A percentile compares a stretch with the other conserved stretches of the same genome.
phyloP scores from a whole-genome alignment of 2,797 vertebrate genomes.

The Chanos chanos region DNA sequence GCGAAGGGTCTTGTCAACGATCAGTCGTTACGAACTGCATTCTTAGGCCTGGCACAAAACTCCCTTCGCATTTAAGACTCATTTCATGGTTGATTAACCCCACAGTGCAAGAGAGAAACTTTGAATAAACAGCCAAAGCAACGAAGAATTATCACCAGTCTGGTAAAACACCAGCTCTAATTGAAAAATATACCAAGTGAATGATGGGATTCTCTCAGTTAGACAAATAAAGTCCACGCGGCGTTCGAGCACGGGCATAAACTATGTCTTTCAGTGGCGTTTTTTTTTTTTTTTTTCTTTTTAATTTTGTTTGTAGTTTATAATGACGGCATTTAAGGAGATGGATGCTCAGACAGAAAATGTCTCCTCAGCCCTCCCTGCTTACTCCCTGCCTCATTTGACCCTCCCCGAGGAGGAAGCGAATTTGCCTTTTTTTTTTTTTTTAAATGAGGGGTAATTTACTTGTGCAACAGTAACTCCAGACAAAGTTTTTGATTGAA shows the following conservation, averaged over 20 bases:
- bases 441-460: slow-evolving; percentile 2
- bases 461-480: background rate
- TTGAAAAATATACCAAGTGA: slow-evolving; percentile 3
- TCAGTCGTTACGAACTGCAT: slow-evolving; percentile 29
- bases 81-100: slow-evolving; percentile 41
- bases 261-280: too few species aligned
- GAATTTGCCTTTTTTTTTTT: too few species aligned
- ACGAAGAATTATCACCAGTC: slow-evolving; percentile 35
- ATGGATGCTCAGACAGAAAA: too few species aligned
- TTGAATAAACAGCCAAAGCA: slow-evolving; percentile 1
- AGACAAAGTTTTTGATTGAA: slow-evolving; percentile 7
- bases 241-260: background rate
- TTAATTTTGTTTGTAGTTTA: too few species aligned
- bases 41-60: slow-evolving; percentile 23
- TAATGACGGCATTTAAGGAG: too few species aligned
- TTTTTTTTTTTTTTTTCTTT: too few species aligned
- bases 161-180: slow-evolving; percentile 3
- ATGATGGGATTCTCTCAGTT: slow-evolving; percentile 1
- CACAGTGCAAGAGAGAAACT: slow-evolving; percentile 26
- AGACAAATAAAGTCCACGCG: too few species aligned
- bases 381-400: too few species aligned
- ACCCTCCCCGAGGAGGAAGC: too few species aligned
- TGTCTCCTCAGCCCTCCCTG: too few species aligned
- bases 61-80: slow-evolving; percentile 36
- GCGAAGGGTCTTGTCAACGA: slow-evolving; percentile 31